These are phyloP conservation scores for Bombus difficillimus DNA, from an alignment of 1,140 invertebrate genomes.

Conservation along the genomic window DNA sequence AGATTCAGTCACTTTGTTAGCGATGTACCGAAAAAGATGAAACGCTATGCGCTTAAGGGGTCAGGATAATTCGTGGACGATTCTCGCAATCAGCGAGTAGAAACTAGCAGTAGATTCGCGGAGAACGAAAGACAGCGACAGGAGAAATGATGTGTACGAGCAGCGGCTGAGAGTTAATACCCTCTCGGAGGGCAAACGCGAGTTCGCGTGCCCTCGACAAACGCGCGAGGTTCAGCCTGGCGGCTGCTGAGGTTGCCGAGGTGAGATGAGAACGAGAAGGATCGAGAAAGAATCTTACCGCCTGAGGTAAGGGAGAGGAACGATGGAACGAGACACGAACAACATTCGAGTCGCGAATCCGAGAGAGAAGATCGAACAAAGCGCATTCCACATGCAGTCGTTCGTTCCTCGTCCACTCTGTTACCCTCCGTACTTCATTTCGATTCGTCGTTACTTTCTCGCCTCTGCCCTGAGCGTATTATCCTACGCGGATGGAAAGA, in stretches of 20 bases:
- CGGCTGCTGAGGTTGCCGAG: slow-evolving; percentile 71
- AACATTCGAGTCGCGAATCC: slow-evolving; percentile 10
- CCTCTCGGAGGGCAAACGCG: slow-evolving; percentile 49
- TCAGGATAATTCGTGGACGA: background rate
- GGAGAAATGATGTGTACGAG: slow-evolving; percentile 10
- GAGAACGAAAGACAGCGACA: slow-evolving; percentile 1
- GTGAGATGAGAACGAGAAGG: slow-evolving; percentile 67
- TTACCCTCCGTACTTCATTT: slow-evolving; percentile 68
- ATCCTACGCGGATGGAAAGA: slow-evolving; percentile 3
- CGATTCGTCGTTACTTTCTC: slow-evolving; percentile 73
- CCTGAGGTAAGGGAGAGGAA: slow-evolving; percentile 29
- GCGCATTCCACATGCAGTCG: slow-evolving; percentile 76
- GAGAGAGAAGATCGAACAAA: slow-evolving; percentile 75
- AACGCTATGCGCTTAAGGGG: too few relatives aligned
- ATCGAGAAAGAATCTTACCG: slow-evolving; percentile 27
- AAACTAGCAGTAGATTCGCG: background rate
- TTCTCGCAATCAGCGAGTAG: background rate
- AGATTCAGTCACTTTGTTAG: background rate
- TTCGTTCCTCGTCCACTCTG: slow-evolving; percentile 76
- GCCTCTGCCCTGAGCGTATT: slow-evolving; percentile 45
- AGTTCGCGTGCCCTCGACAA: slow-evolving; percentile 59
- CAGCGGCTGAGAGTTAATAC: slow-evolving; percentile 43
- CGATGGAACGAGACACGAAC: slow-evolving; percentile 40
- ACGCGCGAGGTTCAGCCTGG: slow-evolving; percentile 46
- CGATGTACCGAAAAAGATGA: background rate